phyloP scores from a whole-genome alignment of 2,797 vertebrate genomes.

The Argyrosomus regius region DNA sequence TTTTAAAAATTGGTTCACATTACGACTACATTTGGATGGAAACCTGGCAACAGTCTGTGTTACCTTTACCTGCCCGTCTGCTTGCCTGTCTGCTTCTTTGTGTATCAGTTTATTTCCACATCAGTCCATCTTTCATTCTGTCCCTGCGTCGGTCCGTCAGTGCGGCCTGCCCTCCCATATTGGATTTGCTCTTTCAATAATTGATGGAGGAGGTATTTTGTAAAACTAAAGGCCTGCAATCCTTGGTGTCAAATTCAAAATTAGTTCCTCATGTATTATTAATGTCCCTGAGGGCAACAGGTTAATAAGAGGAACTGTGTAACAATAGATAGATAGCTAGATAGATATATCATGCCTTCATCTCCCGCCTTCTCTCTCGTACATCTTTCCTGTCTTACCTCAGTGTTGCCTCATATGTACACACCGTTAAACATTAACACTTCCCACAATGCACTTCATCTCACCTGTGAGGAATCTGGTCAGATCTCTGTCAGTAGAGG shows the following conservation, averaged over 20 bases:
- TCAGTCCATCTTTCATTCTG: conserved; percentile 42
- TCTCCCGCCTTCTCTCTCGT: neutral
- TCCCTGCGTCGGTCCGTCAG: conserved; percentile 27
- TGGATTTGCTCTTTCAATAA: conserved; percentile 90
- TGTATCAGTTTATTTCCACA: conserved; percentile 40
- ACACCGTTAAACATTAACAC: conserved; percentile 74
- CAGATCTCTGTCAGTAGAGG: conserved; percentile 50
- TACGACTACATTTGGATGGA: neutral
- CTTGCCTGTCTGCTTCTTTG: conserved; percentile 17
- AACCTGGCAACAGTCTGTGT: conserved; percentile 1
- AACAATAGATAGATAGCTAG: conserved; percentile 37
- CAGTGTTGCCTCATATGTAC: conserved; percentile 55
- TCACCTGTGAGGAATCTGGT: conserved; percentile 55
- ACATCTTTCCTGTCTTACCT: conserved; percentile 4
- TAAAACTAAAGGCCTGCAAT: conserved; percentile 88
- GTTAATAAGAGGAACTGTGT: conserved; percentile 76
- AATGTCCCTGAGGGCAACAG: conserved; percentile 78
- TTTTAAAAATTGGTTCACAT: neutral
- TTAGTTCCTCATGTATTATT: conserved; percentile 92
- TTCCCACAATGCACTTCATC: conserved; percentile 51
- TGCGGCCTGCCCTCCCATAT: conserved; percentile 76
- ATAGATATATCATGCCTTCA: conserved; percentile 13
- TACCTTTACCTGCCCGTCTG: neutral
- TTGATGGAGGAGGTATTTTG: conserved; percentile 91
- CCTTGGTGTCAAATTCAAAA: conserved; percentile 92